Evolutionary conservation across 2,113 vertebrate genomes (phyloP).

Genomic region (Phaethon lepturus): DNA sequence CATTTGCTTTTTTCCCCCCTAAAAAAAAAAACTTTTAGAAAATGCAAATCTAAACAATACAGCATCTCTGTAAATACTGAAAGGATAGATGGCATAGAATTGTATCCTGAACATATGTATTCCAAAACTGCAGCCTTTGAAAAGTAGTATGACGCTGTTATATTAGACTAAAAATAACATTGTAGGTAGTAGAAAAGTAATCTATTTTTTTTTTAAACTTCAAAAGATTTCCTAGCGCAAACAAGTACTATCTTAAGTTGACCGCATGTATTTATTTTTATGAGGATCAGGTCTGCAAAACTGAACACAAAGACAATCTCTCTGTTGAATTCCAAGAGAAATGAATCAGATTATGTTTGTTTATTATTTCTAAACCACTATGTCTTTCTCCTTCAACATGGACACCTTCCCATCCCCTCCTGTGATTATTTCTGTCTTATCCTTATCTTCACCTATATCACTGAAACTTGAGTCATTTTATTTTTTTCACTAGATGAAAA

Average conservation of each 20-base stretch:
- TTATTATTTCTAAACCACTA: background rate
- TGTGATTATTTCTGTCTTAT: background rate
- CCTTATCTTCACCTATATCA: background rate
- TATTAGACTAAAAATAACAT: background rate
- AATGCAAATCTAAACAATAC: conserved; percentile 21
- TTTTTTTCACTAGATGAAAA: background rate
- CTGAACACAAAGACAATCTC: background rate
- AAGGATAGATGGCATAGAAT: background rate
- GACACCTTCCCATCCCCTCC: background rate
- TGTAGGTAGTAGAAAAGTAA: background rate
- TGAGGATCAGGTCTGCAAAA: background rate
- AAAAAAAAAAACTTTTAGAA: background rate
- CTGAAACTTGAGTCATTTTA: background rate
- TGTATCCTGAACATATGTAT: background rate
- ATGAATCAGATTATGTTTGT: background rate
- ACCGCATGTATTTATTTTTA: background rate
- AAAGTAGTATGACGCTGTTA: background rate
- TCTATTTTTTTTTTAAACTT: background rate
- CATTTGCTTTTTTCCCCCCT: background rate
- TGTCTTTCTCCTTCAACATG: background rate
- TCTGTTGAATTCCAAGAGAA: background rate
- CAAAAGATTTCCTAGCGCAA: background rate
- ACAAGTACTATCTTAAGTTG: background rate
- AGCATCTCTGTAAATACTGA: background rate
- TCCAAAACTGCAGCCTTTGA: background rate